phyloP scores from a whole-genome alignment of 2,113 vertebrate genomes.

The Macaca mulatta region DNA sequence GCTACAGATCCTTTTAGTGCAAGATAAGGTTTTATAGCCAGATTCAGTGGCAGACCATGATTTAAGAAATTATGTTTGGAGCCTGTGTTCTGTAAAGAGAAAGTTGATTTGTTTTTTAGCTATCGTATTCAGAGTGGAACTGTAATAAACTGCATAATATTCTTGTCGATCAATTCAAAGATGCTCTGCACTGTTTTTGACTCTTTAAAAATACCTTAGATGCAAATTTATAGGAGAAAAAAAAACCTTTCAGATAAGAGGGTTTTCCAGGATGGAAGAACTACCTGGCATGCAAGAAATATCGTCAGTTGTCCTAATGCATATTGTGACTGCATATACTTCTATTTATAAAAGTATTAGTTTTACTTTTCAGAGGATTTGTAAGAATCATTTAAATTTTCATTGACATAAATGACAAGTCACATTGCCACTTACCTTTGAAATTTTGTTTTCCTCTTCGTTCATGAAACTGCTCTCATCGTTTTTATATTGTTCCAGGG shows the following conservation, averaged over 20 bases:
- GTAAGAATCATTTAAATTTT: slow-evolving; percentile 2
- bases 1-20: slow-evolving; percentile 80
- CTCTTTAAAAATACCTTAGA: slow-evolving; percentile 47
- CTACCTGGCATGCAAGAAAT: not conserved
- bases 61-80: slow-evolving; percentile 80
- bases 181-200: not conserved
- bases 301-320: not conserved
- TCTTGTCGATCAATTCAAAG: not conserved
- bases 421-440: slow-evolving; percentile 80
- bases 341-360: slow-evolving; percentile 26
- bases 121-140: slow-evolving; percentile 14
- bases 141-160: not conserved
- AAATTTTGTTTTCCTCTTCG: slow-evolving; percentile 83
- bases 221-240: not conserved
- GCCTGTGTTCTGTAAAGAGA: slow-evolving; percentile 79
- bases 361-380: slow-evolving; percentile 12
- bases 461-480: slow-evolving; percentile 81
- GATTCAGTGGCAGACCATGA: slow-evolving; percentile 74
- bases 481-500: slow-evolving; percentile 80
- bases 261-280: slow-evolving; percentile 22
- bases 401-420: not conserved
- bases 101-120: slow-evolving; percentile 53
- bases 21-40: slow-evolving; percentile 81
- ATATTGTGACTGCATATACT: not conserved
- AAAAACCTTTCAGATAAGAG: not conserved